Evolutionary conservation across 2,888 invertebrate genomes (phyloP), one percentile per base, ranked within the genome.

Genomic region (Habroteleia sp.): DNA sequence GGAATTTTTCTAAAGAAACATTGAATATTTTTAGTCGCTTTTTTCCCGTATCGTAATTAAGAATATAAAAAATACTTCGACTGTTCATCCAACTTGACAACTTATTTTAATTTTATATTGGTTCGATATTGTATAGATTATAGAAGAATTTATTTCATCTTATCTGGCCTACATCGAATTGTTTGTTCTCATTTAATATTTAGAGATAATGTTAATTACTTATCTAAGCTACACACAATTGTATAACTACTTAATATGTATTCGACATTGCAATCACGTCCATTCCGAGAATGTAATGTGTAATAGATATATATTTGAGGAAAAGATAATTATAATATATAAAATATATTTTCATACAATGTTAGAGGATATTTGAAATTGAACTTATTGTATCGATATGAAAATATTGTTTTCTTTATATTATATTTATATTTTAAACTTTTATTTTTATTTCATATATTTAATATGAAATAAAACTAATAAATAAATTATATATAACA

Each of bases 221-320:
- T 14, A 33, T 42, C 16, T 10, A 23, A 25, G 25, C 25, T n/a
- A 33, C 25, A 35, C 13, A 25, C 14, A 25, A 52, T 37, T 29
- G 33, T 52, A 48, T 63, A 25, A 63, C 31, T 33, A 33, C 52
- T 50, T 63, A 42, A 52, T 63, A 50, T 52, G 50, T 50, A 52
- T 50, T 52, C 31, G n/a, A 1, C 14, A 42, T 63, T 39, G 23
- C 41, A 52, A 52, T 52, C 16, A 25, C 23, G 27, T 35, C 41
- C 39, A 52, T 41, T 29, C 17, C 10, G 20, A 3, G 13, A 7
- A 29, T 65, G 37, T 44, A 37, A 44, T 54, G 44, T 54, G 37
- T 54, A 54, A 65, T 35, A 11, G 14, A 41, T 25, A 37, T 41
- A 65, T 54, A 65, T 65, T 65, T 65, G 52, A 8, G n/a, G n/a